Evolutionary conservation across 2,888 invertebrate genomes (phyloP).

Genomic region (Acheta domesticus): DNA sequence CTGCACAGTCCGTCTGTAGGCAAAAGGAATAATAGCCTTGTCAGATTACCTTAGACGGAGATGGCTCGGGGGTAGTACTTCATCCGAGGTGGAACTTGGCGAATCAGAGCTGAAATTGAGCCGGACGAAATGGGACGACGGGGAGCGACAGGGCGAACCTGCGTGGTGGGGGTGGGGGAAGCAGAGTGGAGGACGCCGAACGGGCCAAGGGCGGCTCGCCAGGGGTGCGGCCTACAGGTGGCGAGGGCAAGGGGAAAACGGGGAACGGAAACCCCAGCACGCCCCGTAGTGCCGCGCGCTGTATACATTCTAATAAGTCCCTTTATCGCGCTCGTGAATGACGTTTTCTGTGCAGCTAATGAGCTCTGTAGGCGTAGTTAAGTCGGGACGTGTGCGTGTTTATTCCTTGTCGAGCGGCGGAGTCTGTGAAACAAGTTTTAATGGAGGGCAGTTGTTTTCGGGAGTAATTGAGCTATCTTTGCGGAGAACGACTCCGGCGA

Average conservation of each 20-base stretch:
- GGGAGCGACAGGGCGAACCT: too few species aligned
- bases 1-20: too few species aligned
- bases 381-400: neutral
- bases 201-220: too few species aligned
- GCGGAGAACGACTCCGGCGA: neutral
- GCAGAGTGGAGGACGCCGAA: neutral
- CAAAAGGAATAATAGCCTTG: too few species aligned
- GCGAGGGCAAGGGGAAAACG: too few species aligned
- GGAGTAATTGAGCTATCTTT: neutral
- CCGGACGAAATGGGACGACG: too few species aligned
- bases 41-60: too few species aligned
- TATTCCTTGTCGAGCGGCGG: neutral
- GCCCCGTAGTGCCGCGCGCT: neutral
- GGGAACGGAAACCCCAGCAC: neutral
- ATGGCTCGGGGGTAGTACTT: too few species aligned
- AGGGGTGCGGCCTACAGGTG: too few species aligned
- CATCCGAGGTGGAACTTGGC: too few species aligned
- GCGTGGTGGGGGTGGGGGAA: neutral
- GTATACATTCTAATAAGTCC: neutral
- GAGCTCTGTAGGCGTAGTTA: neutral
- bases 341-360: neutral
- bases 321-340: neutral
- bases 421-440: neutral
- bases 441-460: conserved; percentile 1
- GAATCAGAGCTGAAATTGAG: too few species aligned